These are phyloP conservation scores for Mesorhabditis belari DNA, from an alignment of 2,888 invertebrate species.

Conservation along the genomic window DNA sequence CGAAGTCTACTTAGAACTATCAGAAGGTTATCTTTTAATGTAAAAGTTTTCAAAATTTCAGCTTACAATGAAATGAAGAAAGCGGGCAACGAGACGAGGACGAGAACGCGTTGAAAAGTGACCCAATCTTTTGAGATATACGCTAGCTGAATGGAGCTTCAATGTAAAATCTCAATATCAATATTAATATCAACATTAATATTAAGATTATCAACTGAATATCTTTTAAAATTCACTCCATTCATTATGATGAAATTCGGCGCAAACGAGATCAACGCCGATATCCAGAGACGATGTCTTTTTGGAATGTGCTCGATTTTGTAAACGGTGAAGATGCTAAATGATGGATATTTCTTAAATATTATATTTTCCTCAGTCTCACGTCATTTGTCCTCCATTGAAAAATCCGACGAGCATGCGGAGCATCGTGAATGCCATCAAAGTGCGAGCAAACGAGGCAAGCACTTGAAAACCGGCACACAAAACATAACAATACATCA, in stretches of 20 bases:
- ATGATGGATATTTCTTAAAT: not conserved
- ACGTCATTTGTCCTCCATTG: slow-evolving; percentile 45
- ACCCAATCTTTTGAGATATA: slow-evolving; percentile 41
- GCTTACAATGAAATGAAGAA: slow-evolving; percentile 31
- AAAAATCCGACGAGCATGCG: slow-evolving; percentile 42
- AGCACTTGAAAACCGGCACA: slow-evolving; percentile 17
- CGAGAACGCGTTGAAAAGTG: slow-evolving; percentile 31
- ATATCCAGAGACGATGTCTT: slow-evolving; percentile 44
- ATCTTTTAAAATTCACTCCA: slow-evolving; percentile 17
- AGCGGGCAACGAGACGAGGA: slow-evolving; percentile 35
- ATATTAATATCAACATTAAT: not conserved
- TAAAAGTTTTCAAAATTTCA: no score
- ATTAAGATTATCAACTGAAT: no score
- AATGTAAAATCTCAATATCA: no score
- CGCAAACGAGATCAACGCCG: slow-evolving; percentile 43
- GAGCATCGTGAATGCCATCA: slow-evolving; percentile 36
- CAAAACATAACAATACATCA: slow-evolving; percentile 15
- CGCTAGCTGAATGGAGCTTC: slow-evolving; percentile 9
- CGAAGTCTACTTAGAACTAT: no score
- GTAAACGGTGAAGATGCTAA: slow-evolving; percentile 34
- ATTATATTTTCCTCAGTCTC: not conserved
- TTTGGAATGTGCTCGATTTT: slow-evolving; percentile 46
- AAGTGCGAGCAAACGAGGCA: slow-evolving; percentile 18
- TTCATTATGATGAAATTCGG: slow-evolving; percentile 45
- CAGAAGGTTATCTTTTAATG: no score